Evolutionary conservation across 2,888 invertebrate species (phyloP).

Genomic region (Hyposoter didymator): DNA sequence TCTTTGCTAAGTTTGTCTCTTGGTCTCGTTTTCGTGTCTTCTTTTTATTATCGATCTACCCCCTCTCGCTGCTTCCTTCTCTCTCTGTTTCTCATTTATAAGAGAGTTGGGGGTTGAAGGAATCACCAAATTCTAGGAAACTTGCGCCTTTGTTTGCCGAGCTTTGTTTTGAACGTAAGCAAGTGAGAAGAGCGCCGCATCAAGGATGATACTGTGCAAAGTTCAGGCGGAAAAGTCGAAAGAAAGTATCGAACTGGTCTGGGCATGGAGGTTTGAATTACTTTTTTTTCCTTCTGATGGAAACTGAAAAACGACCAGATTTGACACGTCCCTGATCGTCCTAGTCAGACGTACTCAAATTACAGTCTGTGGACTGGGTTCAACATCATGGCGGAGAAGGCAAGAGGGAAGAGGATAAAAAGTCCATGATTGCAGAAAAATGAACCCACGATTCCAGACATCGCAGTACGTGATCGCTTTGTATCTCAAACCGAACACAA

Average conservation of each 20-base stretch:
- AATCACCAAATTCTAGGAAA: conserved; percentile 67
- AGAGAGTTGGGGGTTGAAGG: conserved; percentile 52
- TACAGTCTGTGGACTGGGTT: neutral
- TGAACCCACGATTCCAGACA: neutral
- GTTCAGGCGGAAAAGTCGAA: conserved; percentile 65
- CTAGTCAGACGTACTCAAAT: neutral
- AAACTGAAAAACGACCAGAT: neutral
- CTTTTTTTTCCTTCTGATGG: neutral
- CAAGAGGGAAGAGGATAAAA: neutral
- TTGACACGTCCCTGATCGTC: neutral
- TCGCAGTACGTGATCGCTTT: neutral
- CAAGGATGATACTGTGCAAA: conserved; percentile 2
- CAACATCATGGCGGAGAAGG: neutral
- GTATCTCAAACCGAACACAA: neutral
- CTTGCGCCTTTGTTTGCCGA: conserved; percentile 71
- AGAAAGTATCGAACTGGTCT: neutral
- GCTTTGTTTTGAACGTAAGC: conserved; percentile 71
- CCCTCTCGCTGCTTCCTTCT: no score
- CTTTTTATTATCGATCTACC: conserved; percentile 6
- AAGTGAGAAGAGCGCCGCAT: conserved; percentile 26
- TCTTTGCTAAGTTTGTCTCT: conserved; percentile 57
- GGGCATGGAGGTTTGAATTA: neutral
- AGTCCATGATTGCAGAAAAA: neutral
- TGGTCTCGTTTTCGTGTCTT: conserved; percentile 40
- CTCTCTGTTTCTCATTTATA: conserved; percentile 48